Conservation (phyloP, 2,113 vertebrate species). For the Edolisoma coerulescens region DNA sequence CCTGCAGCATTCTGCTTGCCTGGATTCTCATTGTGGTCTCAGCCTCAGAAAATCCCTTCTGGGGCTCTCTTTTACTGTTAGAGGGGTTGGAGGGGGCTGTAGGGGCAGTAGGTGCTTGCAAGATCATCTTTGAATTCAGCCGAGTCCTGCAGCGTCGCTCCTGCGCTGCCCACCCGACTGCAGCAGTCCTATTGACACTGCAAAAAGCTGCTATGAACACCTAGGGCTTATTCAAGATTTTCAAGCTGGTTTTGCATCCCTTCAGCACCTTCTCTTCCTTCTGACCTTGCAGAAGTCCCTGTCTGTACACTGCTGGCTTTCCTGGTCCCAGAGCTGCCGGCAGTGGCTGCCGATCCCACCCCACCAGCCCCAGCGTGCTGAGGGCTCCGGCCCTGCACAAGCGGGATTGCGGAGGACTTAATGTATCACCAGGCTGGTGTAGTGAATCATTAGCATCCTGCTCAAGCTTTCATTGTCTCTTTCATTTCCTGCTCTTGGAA, state of each 20-base stretch:
- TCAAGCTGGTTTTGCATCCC: not conserved
- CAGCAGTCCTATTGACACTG: not conserved
- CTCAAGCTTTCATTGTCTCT: constrained; percentile 64
- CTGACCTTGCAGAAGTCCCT: constrained; percentile 43
- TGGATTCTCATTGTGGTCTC: not conserved
- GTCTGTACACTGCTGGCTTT: not conserved
- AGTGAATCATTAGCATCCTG: constrained; percentile 69
- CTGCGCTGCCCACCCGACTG: not conserved
- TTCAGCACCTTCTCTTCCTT: not conserved
- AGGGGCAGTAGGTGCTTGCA: not conserved
- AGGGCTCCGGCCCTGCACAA: not conserved
- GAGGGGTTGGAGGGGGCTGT: not conserved
- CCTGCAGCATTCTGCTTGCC: not conserved
- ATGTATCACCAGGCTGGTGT: constrained; percentile 34
- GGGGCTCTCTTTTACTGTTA: not conserved
- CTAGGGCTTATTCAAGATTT: not conserved
- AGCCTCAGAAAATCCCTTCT: not conserved
- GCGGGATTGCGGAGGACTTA: constrained; percentile 47
- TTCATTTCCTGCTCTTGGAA: constrained; percentile 65
- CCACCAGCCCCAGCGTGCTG: constrained; percentile 5
- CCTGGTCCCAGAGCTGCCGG: not conserved
- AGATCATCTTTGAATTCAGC: not conserved
- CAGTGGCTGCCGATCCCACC: not conserved
- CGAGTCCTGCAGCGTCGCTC: not conserved
- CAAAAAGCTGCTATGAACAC: not conserved